Base-by-base conservation (phyloP, 2,797 vertebrate species). In the Phrynocephalus guinanensis region DNA sequence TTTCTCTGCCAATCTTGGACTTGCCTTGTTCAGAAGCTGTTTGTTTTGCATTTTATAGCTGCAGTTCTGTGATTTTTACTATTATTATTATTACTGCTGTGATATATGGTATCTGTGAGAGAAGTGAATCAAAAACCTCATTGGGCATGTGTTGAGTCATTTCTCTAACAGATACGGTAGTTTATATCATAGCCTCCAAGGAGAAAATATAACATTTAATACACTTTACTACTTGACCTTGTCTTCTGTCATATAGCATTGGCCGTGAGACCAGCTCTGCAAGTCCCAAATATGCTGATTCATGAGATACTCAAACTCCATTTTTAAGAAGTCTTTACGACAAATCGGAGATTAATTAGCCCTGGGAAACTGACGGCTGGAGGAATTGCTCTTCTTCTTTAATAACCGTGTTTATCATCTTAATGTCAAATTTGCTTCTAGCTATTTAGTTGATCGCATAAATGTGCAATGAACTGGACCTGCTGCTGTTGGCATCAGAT, bases 321-420 rank as follows among this genome's bases (percentile, higher is more conserved):
- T 33, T 67, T 84, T 90, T 83, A 91, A 90, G 82, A 48, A 92
- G 83, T 89, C 44, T 93, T 91, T 80, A 20, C 85, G 85, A 82
- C 30, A 88, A 71, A 72, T 84, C 50, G 71, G 89, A 91, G 93
- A 91, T 95, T 86, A 93, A 92, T 94, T 93, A 94, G 60, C 84
- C 82, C 80, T 44, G 60, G 91, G 75, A 24, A 87, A 91, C 85
- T 91, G 90, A 92, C 75, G 93, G 88, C 83, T 66, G 1, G 86
- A 92, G 87, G 82, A 81, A 76, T 90, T 91, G 79, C 93, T 93
- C 78, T 87, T 71, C 89, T 85, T 70, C 87, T 85, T 93, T 91
- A 87, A 72, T 92, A 91, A 88, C 76, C 13, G 0, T 66, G 66
- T 91, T 63, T 91, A 90, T 92, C 90, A 80, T 92, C 84, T 93